phyloP scores from a whole-genome alignment of 2,888 invertebrate species.

The Clitarchus hookeri region DNA sequence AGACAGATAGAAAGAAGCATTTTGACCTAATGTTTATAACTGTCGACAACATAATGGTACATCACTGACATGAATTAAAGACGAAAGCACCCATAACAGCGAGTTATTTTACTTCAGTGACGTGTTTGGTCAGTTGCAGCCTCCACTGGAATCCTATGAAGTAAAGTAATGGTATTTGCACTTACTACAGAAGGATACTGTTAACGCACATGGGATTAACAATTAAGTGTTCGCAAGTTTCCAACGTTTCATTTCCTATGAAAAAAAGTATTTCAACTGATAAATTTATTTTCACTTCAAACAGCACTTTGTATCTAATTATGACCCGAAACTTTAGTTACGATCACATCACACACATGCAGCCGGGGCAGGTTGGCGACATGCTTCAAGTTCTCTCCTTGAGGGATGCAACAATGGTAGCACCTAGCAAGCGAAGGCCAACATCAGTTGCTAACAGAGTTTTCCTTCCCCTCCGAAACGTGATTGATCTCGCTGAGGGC shows the following conservation, averaged over 20 bases:
- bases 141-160: neutral
- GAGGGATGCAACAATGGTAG: conserved; percentile 25
- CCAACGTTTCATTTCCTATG: neutral
- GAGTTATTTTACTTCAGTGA: neutral
- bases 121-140: neutral
- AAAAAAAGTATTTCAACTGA: neutral
- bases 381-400: conserved; percentile 22
- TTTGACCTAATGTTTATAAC: neutral
- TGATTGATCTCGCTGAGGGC: conserved; percentile 48
- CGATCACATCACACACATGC: neutral
- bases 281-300: neutral
- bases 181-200: neutral
- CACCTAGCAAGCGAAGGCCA: conserved; percentile 35
- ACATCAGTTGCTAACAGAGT: conserved; percentile 53
- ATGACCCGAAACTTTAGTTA: conserved; percentile 12
- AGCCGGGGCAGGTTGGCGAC: neutral
- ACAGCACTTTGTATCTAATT: neutral
- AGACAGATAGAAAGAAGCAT: neutral
- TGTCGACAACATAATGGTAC: no score
- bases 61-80: neutral
- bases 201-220: neutral
- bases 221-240: conserved; percentile 8
- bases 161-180: neutral
- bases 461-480: conserved; percentile 47
- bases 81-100: neutral